These are phyloP conservation scores for Enteromius fasciolatus DNA, from an alignment of 2,797 vertebrate genomes.

Conservation along the genomic window DNA sequence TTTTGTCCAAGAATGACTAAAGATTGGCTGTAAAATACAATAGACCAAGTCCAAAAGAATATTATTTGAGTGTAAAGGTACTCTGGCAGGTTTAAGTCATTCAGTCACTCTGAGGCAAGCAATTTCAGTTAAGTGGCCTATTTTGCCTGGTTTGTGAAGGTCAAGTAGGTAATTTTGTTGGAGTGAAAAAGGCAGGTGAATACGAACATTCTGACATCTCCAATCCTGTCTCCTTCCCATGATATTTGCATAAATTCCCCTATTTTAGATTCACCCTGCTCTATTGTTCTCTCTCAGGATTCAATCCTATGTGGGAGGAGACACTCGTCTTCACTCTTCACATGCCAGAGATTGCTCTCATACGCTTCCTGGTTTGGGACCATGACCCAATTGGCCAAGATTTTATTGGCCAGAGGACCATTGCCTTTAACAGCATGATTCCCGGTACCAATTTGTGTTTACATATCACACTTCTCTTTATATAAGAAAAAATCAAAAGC, in stretches of 20 bases:
- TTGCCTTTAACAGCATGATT: conserved; percentile 96
- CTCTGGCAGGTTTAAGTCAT: conserved; percentile 13
- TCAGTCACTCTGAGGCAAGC: background rate
- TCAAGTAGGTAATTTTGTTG: conserved; percentile 17
- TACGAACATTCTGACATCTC: background rate
- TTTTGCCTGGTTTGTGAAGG: conserved; percentile 7
- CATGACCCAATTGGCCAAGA: conserved; percentile 97
- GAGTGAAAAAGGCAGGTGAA: background rate
- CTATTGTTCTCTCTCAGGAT: conserved; percentile 71
- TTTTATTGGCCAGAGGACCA: conserved; percentile 95
- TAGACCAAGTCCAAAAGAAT: background rate
- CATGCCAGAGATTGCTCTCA: conserved; percentile 90
- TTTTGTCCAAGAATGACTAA: background rate
- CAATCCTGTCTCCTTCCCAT: background rate
- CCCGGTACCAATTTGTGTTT: conserved; percentile 77
- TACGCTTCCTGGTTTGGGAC: conserved; percentile 98
- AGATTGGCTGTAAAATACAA: conserved; percentile 1
- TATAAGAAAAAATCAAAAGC: background rate
- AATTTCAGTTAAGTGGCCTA: conserved; percentile 11
- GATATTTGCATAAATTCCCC: conserved; percentile 14
- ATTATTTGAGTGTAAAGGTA: background rate
- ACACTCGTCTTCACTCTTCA: conserved; percentile 92
- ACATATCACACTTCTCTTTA: background rate
- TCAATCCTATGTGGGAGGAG: conserved; percentile 99
- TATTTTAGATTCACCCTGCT: background rate